Evolutionary conservation across 2,797 vertebrate species (phyloP).

Genomic region (Odontamblyopus rebecca): DNA sequence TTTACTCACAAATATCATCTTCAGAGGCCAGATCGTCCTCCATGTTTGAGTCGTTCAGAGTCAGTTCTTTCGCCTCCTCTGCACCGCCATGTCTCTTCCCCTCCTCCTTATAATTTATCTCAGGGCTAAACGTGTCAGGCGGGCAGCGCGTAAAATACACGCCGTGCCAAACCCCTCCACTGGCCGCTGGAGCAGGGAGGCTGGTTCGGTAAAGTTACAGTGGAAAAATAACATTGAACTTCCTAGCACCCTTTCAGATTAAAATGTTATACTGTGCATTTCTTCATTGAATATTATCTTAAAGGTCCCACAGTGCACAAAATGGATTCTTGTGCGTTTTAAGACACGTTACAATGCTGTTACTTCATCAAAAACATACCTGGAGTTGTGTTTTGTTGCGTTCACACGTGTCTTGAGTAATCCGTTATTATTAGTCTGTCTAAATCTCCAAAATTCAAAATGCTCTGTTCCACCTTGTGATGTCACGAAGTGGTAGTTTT

Average conservation of each 20-base stretch:
- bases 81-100: neutral
- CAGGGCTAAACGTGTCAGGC: neutral
- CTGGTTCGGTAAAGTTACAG: neutral
- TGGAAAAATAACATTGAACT: neutral
- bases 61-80: neutral
- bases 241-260: slow-evolving; percentile 36
- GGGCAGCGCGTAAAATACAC: neutral
- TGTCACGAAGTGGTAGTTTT: too few species aligned
- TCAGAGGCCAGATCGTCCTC: slow-evolving; percentile 72
- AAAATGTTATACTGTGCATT: slow-evolving; percentile 2
- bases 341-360: too few species aligned
- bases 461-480: too few species aligned
- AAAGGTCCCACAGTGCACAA: too few species aligned
- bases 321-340: too few species aligned
- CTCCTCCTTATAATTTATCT: rapidly evolving
- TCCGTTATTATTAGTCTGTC: too few species aligned
- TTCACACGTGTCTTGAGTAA: too few species aligned
- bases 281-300: too few species aligned
- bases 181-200: neutral
- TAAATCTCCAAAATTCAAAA: too few species aligned
- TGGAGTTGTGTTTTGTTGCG: too few species aligned
- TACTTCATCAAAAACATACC: too few species aligned
- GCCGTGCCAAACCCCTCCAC: too few species aligned
- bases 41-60: slow-evolving; percentile 47
- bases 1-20: slow-evolving; percentile 74